Evolutionary conservation across 2,888 invertebrate genomes (phyloP).

Genomic region (Plemyria rubiginata): DNA sequence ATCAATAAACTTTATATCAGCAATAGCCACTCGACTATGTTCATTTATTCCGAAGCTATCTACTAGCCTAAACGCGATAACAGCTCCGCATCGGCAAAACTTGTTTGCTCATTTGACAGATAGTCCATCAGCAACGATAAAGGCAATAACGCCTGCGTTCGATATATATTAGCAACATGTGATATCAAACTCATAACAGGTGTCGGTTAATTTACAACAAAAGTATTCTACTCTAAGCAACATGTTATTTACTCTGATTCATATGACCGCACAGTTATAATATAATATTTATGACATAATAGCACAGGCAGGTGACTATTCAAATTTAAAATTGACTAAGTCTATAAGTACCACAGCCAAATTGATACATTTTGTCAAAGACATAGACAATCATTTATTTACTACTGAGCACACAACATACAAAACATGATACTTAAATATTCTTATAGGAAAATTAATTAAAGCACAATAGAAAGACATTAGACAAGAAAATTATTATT

Average conservation of each 20-base stretch:
- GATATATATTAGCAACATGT: slow-evolving; percentile 64
- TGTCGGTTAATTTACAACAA: slow-evolving; percentile 51
- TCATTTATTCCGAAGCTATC: slow-evolving; percentile 63
- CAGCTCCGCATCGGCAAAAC: slow-evolving; percentile 55
- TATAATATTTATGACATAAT: no score
- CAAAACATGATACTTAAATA: no score
- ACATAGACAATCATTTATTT: no score
- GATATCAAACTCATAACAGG: slow-evolving; percentile 53
- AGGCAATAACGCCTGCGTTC: slow-evolving; percentile 54
- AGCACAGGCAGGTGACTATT: no score
- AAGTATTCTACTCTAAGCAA: slow-evolving; percentile 37
- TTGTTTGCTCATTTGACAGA: slow-evolving; percentile 71
- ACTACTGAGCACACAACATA: no score
- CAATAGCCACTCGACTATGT: slow-evolving; percentile 65
- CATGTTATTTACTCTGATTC: slow-evolving; percentile 35
- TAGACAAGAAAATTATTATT: no score
- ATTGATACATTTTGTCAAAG: neutral
- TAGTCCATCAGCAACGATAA: slow-evolving; percentile 68
- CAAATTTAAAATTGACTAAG: neutral
- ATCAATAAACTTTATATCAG: slow-evolving; percentile 70
- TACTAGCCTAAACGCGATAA: slow-evolving; percentile 64
- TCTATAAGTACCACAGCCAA: neutral
- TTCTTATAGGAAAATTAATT: no score
- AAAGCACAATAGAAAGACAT: no score
- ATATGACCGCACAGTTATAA: slow-evolving; percentile 50